Evolutionary conservation across 1,140 invertebrate genomes (phyloP), one percentile per base, ranked within the genome.

Genomic region (Anoplophora glabripennis): DNA sequence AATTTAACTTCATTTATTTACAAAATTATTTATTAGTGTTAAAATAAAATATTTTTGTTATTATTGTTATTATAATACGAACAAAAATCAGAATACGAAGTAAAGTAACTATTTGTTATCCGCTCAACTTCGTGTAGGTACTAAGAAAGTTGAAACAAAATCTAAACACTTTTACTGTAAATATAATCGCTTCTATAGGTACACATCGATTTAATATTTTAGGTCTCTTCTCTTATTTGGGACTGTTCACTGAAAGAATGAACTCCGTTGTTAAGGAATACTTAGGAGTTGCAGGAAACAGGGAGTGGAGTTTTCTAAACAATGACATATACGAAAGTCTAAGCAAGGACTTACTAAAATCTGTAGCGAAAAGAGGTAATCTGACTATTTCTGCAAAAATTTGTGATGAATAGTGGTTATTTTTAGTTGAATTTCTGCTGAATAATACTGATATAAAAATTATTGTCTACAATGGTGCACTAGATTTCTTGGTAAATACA

Each of bases 291-390:
- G 78, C 80, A 18, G 56, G 66, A 14, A 75, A 79, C 61, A 77
- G 82, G 10, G 73, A 67, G 3, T 83, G 81, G 81, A 76, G 76
- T 57, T 76, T 72, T 63, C 80, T 82, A 65, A 77, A 77, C 35
- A 66, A 65, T 10, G 59, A 70, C 10, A 81, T 85, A 5, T 84
- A 83, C 70, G 61, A 65, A 38, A 71, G 75, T 9, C 72, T 83
- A 12, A 55, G 58, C 41, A 78, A 64, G 55, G 83, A 85, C 63
- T 81, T 85, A 62, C 83, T 85, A 81, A 79, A 79, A 63, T 79
- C 81, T 35, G 81, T 82, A 35, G 74, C 79, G n/a, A 56, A 74
- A 40, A 76, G 75, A 58, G 64, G 72, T 73, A 61, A 36, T 12
- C 15, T 17, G 38, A 41, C 7, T 41, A 15, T 12, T n/a, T n/a